These are phyloP conservation scores for Ectropis grisescens DNA, from an alignment of 1,140 invertebrate species.

Conservation along the genomic window DNA sequence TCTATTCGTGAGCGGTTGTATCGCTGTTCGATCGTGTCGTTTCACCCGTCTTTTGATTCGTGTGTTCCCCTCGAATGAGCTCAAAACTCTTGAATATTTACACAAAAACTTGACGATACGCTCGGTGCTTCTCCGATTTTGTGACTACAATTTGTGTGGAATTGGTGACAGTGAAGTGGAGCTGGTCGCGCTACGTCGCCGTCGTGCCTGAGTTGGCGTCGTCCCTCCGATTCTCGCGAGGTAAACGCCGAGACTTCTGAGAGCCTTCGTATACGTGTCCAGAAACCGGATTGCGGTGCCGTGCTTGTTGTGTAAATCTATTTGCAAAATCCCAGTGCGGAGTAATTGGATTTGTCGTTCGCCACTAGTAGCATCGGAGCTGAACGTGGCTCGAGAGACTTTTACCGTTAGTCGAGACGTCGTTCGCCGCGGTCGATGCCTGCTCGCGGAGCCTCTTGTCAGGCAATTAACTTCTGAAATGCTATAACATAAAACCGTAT, in stretches of 20 bases:
- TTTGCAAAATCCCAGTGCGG: constrained; percentile 15
- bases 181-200: constrained; percentile 39
- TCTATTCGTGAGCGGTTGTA: constrained; percentile 20
- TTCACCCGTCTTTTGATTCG: constrained; percentile 48
- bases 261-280: constrained; percentile 37
- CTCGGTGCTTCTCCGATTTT: constrained; percentile 10
- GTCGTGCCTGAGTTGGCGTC: constrained; percentile 47
- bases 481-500: no score
- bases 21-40: constrained; percentile 16
- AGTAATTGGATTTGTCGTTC: constrained; percentile 16
- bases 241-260: constrained; percentile 47
- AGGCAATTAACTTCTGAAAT: constrained; percentile 2
- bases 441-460: constrained; percentile 12
- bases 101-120: constrained; percentile 21
- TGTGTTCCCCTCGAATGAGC: constrained; percentile 23
- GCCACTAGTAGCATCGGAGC: constrained; percentile 7
- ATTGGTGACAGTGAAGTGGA: constrained; percentile 48
- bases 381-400: constrained; percentile 18
- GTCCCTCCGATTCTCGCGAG: constrained; percentile 52
- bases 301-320: constrained; percentile 24
- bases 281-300: constrained; percentile 42
- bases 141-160: constrained; percentile 33
- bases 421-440: constrained; percentile 19
- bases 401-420: constrained; percentile 29
- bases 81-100: constrained; percentile 21